Base-by-base conservation (phyloP, 2,888 invertebrate genomes). In the Sycophila texana region DNA sequence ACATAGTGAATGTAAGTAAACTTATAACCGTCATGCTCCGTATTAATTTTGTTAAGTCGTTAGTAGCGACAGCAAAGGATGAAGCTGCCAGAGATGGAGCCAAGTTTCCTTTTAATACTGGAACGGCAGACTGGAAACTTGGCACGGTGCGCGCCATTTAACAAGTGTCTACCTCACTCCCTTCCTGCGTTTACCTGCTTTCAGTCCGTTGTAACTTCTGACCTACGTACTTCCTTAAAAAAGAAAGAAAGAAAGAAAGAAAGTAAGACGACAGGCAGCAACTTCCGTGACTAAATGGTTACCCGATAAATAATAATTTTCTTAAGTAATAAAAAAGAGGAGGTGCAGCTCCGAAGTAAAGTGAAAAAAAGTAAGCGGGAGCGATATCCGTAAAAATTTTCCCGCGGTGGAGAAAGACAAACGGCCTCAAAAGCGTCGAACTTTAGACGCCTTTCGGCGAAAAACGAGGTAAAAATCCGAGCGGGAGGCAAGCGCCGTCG, bases 31-130 rank as follows among this genome's bases (percentile, higher is more conserved):
- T n/a, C 55, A 13, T n/a, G 78, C 60, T 47, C 58, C 65, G 71
- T 66, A 82, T 82, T 81, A 83, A 82, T 83, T 82, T 82, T 63
- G 79, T 74, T 75, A 79, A 77, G 76, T 82, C 82, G 83, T 83
- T 82, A 83, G 77, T 57, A 76, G 49, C 13, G 22, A 49, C 49
- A 26, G 51, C 57, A 51, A 65, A 49, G 70, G 74, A 79, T 74
- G 49, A 68, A 74, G 51, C 55, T 68, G 18, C 30, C 13, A 53
- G 47, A 20, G 16, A 4, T 16, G 55, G 57, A 68, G 51, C 47
- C 63, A 77, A 83, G 71, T 74, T 78, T 61, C 26, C 16, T 51
- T 74, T 74, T 74, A 70, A 79, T 70, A 74, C 58, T 26, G 65
- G 60, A 63, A 12, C 22, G 22, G n/a, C 26, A 20, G 58, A 70